These are phyloP conservation scores for Agrotis ipsilon DNA, from an alignment of 2,888 invertebrate species.

Conservation along the genomic window DNA sequence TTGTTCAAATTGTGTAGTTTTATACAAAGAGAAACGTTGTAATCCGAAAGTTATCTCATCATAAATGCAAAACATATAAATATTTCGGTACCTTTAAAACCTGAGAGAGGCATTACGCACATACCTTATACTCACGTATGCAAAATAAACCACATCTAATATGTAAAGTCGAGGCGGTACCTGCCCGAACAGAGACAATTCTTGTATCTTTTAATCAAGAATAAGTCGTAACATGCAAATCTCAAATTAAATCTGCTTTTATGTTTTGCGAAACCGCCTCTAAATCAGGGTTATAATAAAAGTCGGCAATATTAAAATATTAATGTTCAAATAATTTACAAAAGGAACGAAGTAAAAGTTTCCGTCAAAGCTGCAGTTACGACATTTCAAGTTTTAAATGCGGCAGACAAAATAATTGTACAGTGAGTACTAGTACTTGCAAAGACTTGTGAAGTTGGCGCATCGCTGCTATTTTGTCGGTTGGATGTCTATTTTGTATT, in stretches of 20 bases:
- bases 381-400: conserved; percentile 11
- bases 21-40: not conserved
- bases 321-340: conserved; percentile 22
- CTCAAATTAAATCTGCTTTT: conserved; percentile 55
- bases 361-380: conserved; percentile 18
- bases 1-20: no score
- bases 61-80: conserved; percentile 3
- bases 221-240: conserved; percentile 45
- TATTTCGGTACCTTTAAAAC: conserved; percentile 11
- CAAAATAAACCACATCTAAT: conserved; percentile 33
- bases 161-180: conserved; percentile 19
- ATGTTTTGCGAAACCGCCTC: conserved; percentile 32
- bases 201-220: conserved; percentile 49
- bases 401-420: conserved; percentile 18
- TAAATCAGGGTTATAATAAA: conserved; percentile 47
- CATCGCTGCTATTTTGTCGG: not conserved
- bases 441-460: conserved; percentile 12
- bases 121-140: conserved; percentile 18
- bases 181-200: conserved; percentile 8
- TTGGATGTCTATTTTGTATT: conserved; percentile 1
- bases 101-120: conserved; percentile 8
- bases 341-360: conserved; percentile 3
- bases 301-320: conserved; percentile 39
- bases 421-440: not conserved
- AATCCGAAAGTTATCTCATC: not conserved